Conservation (phyloP, 1,140 invertebrate genomes). For the Tetramorium alpestre region DNA sequence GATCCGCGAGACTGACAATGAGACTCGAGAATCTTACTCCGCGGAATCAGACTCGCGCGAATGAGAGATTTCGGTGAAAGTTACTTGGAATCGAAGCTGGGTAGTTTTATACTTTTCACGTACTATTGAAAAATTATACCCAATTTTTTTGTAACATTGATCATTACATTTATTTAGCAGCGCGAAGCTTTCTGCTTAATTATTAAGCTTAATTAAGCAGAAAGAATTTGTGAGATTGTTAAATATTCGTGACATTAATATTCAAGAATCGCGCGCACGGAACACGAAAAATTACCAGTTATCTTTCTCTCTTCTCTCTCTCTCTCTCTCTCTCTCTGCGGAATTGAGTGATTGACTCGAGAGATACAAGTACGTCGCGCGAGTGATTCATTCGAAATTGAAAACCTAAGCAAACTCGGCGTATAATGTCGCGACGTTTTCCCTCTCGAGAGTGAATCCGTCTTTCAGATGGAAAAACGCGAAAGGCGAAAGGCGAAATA, state of each 20-base stretch:
- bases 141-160: too few species aligned
- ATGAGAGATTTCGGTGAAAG: constrained; percentile 23
- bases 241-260: neutral
- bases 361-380: neutral
- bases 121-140: too few species aligned
- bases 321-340: too few species aligned
- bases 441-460: neutral
- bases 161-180: neutral
- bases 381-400: neutral
- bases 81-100: neutral
- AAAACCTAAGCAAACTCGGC: neutral
- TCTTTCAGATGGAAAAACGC: neutral
- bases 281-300: neutral
- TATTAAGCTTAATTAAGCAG: neutral
- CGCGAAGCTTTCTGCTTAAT: neutral
- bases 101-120: neutral
- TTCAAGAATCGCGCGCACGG: neutral
- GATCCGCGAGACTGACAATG: neutral
- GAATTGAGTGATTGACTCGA: neutral
- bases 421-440: neutral
- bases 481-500: neutral
- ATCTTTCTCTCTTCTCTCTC: too few species aligned
- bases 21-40: neutral
- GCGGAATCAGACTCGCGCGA: neutral
- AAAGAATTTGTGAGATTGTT: neutral